Conservation (phyloP, 1,140 invertebrate species). For the Choristoneura fumiferana region DNA sequence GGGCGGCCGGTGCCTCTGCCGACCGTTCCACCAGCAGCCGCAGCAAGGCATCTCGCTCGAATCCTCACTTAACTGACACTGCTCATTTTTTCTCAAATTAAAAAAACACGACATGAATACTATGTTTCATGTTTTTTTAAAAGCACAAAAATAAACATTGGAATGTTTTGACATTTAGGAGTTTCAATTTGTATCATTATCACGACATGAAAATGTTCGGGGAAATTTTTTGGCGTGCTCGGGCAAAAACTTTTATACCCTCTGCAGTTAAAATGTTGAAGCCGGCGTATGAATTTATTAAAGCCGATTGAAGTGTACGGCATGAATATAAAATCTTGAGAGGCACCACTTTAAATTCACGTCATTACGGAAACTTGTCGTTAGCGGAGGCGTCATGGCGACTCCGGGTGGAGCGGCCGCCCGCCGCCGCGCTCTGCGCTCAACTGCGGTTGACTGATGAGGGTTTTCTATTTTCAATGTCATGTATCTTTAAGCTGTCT, state of each 20-base stretch:
- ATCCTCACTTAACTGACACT: constrained; percentile 30
- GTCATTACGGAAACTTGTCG: constrained; percentile 31
- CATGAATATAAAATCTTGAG: constrained; percentile 6
- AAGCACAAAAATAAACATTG: too few relatives aligned
- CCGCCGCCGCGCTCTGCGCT: constrained; percentile 50
- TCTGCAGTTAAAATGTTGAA: constrained; percentile 8
- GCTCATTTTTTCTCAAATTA: constrained; percentile 6
- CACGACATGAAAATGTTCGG: background rate
- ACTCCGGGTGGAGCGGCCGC: constrained; percentile 31
- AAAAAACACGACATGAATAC: constrained; percentile 16
- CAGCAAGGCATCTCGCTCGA: constrained; percentile 58
- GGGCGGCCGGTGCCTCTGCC: constrained; percentile 68
- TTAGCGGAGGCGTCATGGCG: constrained; percentile 28
- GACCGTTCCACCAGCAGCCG: constrained; percentile 73
- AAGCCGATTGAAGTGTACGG: background rate
- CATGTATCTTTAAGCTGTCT: constrained; percentile 25
- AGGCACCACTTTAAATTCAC: constrained; percentile 34
- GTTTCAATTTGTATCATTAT: background rate
- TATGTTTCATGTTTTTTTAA: background rate
- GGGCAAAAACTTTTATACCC: constrained; percentile 3
- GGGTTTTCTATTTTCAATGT: constrained; percentile 49
- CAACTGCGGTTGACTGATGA: constrained; percentile 51
- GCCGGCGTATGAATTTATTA: constrained; percentile 2
- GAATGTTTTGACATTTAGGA: too few relatives aligned
- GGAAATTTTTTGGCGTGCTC: background rate